These are phyloP conservation scores for Pristiophorus japonicus DNA, from an alignment of 2,113 vertebrate species.

Conservation along the genomic window DNA sequence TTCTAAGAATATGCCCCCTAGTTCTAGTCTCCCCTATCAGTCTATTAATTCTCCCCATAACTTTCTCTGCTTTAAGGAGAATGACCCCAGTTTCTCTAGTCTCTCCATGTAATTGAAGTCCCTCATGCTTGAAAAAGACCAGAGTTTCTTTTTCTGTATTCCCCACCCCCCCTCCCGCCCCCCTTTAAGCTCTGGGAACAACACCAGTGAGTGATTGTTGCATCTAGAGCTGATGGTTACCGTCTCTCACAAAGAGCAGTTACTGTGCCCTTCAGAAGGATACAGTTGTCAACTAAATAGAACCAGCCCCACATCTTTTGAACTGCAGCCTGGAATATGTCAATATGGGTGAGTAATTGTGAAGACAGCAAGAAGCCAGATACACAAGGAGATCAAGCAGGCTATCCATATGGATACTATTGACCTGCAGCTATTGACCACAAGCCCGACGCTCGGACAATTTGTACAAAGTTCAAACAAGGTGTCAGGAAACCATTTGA, in stretches of 20 bases:
- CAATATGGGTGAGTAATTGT: slow-evolving; percentile 28
- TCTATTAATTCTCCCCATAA: neutral
- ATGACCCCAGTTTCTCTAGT: neutral
- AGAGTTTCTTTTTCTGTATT: slow-evolving; percentile 41
- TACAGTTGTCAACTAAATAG: neutral
- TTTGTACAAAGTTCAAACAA: slow-evolving; percentile 31
- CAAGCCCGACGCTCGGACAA: neutral
- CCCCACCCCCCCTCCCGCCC: slow-evolving; percentile 38
- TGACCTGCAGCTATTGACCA: slow-evolving; percentile 27
- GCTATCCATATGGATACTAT: slow-evolving; percentile 14
- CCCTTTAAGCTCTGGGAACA: neutral
- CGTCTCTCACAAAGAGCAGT: neutral
- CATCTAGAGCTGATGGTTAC: neutral
- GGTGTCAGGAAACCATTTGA: slow-evolving; percentile 21
- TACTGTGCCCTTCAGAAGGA: neutral
- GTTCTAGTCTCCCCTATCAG: too few species aligned
- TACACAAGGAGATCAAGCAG: neutral
- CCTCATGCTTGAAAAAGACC: neutral
- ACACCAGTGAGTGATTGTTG: neutral
- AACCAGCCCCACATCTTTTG: slow-evolving; percentile 2
- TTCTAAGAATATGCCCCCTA: too few species aligned
- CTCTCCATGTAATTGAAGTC: neutral
- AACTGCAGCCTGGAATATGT: slow-evolving; percentile 26
- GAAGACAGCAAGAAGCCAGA: neutral
- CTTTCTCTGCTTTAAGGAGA: neutral